Percentiles rank a stretch among this genome's conserved stretches.
Evolutionary conservation across 64 coral and sea anemone genomes (phyloP).

Genomic region (Pachyseris speciosa): DNA sequence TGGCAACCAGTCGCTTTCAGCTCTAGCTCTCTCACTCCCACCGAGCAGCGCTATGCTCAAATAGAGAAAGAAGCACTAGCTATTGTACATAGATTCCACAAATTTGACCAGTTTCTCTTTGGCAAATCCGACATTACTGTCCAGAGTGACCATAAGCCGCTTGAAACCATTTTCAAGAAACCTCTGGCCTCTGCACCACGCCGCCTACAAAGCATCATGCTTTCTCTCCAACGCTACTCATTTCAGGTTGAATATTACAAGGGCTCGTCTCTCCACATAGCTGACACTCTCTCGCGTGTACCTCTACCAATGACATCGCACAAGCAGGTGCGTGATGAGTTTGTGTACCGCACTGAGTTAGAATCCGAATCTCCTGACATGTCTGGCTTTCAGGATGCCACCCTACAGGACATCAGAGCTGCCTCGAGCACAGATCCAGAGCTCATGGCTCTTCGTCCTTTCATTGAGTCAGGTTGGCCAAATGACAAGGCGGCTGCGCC

Average conservation of each 20-base stretch:
- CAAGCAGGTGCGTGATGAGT: slow-evolving; percentile 16
- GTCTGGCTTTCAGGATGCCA: slow-evolving; percentile 52
- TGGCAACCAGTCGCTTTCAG: slow-evolving; percentile 54
- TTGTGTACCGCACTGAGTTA: slow-evolving; percentile 30
- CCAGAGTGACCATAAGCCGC: no score
- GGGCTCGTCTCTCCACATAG: slow-evolving; percentile 22
- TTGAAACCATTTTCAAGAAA: no score
- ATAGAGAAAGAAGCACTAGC: slow-evolving; percentile 1
- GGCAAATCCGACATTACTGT: no score
- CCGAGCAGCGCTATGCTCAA: no score
- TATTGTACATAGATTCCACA: slow-evolving; percentile 22
- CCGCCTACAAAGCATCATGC: no score
- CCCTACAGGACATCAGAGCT: no score
- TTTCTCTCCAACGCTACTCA: slow-evolving; percentile 50
- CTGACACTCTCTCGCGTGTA: slow-evolving; percentile 28
- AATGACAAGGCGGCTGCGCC: slow-evolving; percentile 34
- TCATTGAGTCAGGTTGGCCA: slow-evolving; percentile 41
- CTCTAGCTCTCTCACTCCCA: slow-evolving; percentile 44
- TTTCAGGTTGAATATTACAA: slow-evolving; percentile 24
- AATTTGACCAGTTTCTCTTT: no score
- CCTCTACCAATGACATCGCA: slow-evolving; percentile 21
- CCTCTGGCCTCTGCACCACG: slow-evolving; percentile 30
- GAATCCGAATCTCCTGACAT: slow-evolving; percentile 19
- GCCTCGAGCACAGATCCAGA: slow-evolving; percentile 48
- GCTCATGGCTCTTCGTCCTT: slow-evolving; percentile 4